Evolutionary conservation across 2,888 invertebrate genomes (phyloP), one percentile per base, ranked within the genome.

Genomic region (Malthinus flaveolus): DNA sequence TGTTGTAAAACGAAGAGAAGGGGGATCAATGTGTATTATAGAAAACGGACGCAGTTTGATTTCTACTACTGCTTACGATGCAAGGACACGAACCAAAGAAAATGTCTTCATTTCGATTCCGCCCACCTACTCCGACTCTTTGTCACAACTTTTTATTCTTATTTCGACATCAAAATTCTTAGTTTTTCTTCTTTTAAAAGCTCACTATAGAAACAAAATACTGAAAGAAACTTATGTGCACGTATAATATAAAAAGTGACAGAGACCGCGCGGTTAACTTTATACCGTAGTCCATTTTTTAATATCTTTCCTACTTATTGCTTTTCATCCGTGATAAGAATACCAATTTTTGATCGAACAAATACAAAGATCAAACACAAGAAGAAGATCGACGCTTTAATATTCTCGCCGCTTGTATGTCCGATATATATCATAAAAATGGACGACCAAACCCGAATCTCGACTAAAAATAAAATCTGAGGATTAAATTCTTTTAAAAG

Each of bases 101-200:
- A 72, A 71, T 71, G 68, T 71, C 71, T 71, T 70, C 71, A 71
- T 72, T 73, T 72, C 71, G 70, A 72, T 73, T 71, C 72, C 70
- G 64, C 67, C 69, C 69, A 67, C 62, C 69, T 60, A 65, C 63
- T 64, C 67, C 61, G 69, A 69, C 68, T 70, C 73, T 73, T 72
- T 72, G 71, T 72, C 71, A 71, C 71, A 71, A 73, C 70, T 73
- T 73, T 71, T 73, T 71, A 72, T 72, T 61, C 68, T 68, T 67
- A 69, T 66, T 71, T 65, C 64, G 64, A 59, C 57, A 59, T 62
- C 42, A 32, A 37, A 45, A 42, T 34, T 50, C 55, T 49, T 52
- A 13, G 13, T 49, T 51, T 50, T 61, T 44, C 51, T 56, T 55
- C 33, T 13, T 32, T 44, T 32, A 45, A 56, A 47, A 31, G 10